phyloP scores from a whole-genome alignment of 2,888 invertebrate species.

The Therioaphis trifolii region DNA sequence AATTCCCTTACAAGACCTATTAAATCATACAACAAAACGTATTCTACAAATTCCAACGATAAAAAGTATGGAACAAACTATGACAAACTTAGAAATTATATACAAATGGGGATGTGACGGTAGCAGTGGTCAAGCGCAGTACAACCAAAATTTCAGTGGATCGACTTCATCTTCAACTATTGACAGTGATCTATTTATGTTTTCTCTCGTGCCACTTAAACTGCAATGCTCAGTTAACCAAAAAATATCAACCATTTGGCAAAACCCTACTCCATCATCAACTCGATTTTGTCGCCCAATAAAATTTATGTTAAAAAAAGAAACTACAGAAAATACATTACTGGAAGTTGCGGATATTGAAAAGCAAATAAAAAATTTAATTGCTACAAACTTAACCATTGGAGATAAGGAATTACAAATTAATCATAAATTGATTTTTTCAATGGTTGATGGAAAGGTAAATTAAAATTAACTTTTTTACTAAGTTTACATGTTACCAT shows the following conservation, averaged over 20 bases:
- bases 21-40: not conserved
- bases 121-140: conserved; percentile 16
- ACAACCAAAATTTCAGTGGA: conserved; percentile 2
- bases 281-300: not conserved
- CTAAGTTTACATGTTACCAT: too few species aligned
- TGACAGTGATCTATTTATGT: not conserved
- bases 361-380: too few species aligned
- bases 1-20: not conserved
- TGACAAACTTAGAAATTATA: too few species aligned
- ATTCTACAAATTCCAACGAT: conserved; percentile 1
- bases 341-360: too few species aligned
- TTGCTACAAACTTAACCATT: too few species aligned
- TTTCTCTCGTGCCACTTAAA: conserved; percentile 18
- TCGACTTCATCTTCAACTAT: not conserved
- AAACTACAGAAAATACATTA: too few species aligned
- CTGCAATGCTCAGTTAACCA: not conserved
- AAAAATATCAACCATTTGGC: not conserved
- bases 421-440: too few species aligned
- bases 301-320: too few species aligned
- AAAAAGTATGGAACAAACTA: not conserved
- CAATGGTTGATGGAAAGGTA: too few species aligned
- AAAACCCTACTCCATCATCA: not conserved
- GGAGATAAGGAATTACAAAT: too few species aligned
- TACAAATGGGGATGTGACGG: too few species aligned
- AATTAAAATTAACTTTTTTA: too few species aligned